Conservation (phyloP, 2,113 vertebrate species). For the Speoplatyrhinus poulsoni region DNA sequence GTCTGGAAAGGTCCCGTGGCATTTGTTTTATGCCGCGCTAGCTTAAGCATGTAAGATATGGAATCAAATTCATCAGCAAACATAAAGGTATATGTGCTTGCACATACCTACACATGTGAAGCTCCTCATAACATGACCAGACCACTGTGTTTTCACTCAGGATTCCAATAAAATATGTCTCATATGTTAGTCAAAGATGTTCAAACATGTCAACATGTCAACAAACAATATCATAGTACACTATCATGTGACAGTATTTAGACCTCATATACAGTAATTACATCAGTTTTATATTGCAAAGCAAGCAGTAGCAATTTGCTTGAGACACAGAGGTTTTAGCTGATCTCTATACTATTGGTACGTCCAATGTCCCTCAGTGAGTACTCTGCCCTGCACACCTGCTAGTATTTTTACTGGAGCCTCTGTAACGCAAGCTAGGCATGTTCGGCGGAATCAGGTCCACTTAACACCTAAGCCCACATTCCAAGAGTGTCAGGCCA, state of each 20-base stretch:
- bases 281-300: not conserved
- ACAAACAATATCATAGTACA: not conserved
- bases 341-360: not conserved
- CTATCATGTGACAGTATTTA: not conserved
- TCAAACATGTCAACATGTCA: too few species aligned
- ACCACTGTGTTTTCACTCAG: not conserved
- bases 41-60: slow-evolving; percentile 31
- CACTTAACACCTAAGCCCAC: too few species aligned
- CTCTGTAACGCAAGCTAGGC: slow-evolving; percentile 25
- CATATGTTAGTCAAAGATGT: too few species aligned
- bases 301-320: too few species aligned
- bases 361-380: not conserved
- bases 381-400: not conserved
- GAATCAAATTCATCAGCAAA: slow-evolving; percentile 17
- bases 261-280: not conserved
- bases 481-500: too few species aligned
- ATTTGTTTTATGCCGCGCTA: slow-evolving; percentile 50
- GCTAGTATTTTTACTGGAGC: slow-evolving; percentile 18
- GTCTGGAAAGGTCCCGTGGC: slow-evolving; percentile 50
- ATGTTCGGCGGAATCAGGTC: slow-evolving; percentile 32
- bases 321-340: too few species aligned
- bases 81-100: slow-evolving; percentile 10
- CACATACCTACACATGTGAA: not conserved
- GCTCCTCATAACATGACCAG: not conserved
- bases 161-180: not conserved